phyloP scores from a whole-genome alignment of 2,113 vertebrate genomes.

The Thinocorus orbignyianus region DNA sequence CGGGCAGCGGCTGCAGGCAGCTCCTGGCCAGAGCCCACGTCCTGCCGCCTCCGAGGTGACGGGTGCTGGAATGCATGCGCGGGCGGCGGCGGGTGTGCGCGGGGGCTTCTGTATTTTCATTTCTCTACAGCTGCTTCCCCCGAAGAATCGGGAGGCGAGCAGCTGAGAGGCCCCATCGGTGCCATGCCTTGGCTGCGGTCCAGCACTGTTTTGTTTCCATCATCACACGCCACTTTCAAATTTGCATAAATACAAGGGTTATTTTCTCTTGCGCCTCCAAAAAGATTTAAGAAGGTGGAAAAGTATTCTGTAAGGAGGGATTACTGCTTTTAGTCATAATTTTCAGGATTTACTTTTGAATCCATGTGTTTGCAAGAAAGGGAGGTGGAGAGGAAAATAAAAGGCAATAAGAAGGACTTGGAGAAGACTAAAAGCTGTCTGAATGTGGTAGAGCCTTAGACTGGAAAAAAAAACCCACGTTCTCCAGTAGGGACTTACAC shows the following conservation, averaged over 20 bases:
- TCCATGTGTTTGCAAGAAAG: neutral
- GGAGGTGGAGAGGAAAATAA: slow-evolving; percentile 46
- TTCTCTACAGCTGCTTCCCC: slow-evolving; percentile 79
- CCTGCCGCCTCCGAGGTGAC: slow-evolving; percentile 72
- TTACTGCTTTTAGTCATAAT: slow-evolving; percentile 54
- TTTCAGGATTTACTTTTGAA: slow-evolving; percentile 56
- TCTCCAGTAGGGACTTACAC: neutral
- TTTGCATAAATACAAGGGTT: slow-evolving; percentile 83
- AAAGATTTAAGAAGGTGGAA: slow-evolving; percentile 72
- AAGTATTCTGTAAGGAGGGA: slow-evolving; percentile 60
- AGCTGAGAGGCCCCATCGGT: slow-evolving; percentile 75
- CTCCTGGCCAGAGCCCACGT: slow-evolving; percentile 57
- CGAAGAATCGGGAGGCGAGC: slow-evolving; percentile 74
- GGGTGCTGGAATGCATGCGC: slow-evolving; percentile 75
- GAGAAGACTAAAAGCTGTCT: neutral
- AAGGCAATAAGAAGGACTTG: neutral
- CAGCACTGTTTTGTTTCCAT: slow-evolving; percentile 84
- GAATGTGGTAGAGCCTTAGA: neutral
- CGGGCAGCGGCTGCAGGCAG: slow-evolving; percentile 47
- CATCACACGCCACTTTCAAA: slow-evolving; percentile 80
- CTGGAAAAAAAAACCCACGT: fast-evolving
- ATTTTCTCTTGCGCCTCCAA: slow-evolving; percentile 75
- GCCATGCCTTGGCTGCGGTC: slow-evolving; percentile 82
- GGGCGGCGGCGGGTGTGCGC: slow-evolving; percentile 49
- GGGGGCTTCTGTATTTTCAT: slow-evolving; percentile 67